Percentiles rank a stretch among this genome's conserved stretches.
phyloP scores from a whole-genome alignment of 2,797 vertebrate species.

The Oreochromis grahami region DNA sequence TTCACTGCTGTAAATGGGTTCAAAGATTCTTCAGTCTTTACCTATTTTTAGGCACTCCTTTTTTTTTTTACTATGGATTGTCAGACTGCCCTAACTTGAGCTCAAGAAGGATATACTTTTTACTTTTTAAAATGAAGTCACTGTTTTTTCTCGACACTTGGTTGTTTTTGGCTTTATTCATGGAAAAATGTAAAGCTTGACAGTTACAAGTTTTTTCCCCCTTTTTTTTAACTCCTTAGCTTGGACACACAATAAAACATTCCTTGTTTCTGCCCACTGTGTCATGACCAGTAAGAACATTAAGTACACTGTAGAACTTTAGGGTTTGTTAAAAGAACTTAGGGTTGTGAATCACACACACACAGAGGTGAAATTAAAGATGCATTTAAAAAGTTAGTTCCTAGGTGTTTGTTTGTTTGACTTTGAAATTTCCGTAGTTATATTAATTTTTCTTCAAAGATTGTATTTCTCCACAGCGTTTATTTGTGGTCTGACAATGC shows the following conservation, averaged over 20 bases:
- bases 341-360: not conserved
- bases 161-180: not conserved
- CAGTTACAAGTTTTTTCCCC: not conserved
- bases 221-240: constrained; percentile 14
- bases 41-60: constrained; percentile 6
- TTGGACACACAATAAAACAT: not conserved
- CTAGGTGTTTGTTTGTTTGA: not conserved
- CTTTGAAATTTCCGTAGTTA: not conserved
- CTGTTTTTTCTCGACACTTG: not conserved
- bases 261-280: not conserved
- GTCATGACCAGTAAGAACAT: not conserved
- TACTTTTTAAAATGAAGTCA: constrained; percentile 1
- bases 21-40: not conserved
- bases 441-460: not conserved
- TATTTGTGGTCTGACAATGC: not conserved
- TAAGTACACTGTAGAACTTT: not conserved
- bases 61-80: constrained; percentile 16
- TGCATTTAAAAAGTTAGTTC: not conserved
- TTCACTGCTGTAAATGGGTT: constrained; percentile 28
- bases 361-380: not conserved
- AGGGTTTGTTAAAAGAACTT: not conserved
- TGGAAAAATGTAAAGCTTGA: constrained; percentile 3
- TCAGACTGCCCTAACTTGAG: constrained; percentile 7
- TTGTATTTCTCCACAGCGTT: not conserved
- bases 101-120: constrained; percentile 12